A percentile compares a stretch with the other conserved stretches of the same genome.
phyloP scores from a whole-genome alignment of 2,888 invertebrate species.

The Parnassius mnemosyne region DNA sequence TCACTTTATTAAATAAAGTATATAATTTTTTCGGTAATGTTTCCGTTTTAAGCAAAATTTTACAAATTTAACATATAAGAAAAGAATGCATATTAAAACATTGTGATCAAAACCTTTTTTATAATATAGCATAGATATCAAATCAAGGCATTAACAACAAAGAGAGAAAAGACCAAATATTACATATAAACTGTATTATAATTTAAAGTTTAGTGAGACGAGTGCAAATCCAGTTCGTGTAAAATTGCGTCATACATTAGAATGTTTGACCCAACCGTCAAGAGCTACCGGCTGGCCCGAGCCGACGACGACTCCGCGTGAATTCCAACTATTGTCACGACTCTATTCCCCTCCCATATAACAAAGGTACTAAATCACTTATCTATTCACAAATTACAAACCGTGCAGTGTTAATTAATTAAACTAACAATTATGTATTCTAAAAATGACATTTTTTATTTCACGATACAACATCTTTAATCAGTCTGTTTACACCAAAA shows the following conservation, averaged over 20 bases:
- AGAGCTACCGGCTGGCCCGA: constrained; percentile 36
- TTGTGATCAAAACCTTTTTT: too few species aligned
- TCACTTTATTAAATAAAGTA: background rate
- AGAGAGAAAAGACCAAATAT: background rate
- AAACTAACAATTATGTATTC: background rate
- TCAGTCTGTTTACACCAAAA: too few species aligned
- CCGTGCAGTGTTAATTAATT: background rate
- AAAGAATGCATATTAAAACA: too few species aligned
- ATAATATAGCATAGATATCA: too few species aligned
- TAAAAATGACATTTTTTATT: background rate
- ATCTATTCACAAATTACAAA: constrained; percentile 26
- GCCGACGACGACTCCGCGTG: constrained; percentile 53
- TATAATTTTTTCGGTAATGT: constrained; percentile 7
- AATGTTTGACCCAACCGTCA: constrained; percentile 69
- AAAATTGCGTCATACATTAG: constrained; percentile 73
- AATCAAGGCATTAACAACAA: too few species aligned
- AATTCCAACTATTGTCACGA: constrained; percentile 69
- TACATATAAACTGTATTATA: constrained; percentile 31
- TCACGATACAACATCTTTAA: background rate
- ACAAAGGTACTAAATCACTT: constrained; percentile 32
- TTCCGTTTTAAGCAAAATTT: too few species aligned
- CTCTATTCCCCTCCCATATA: constrained; percentile 34
- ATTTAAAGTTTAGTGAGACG: constrained; percentile 58
- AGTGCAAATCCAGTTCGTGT: constrained; percentile 70
- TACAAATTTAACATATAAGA: too few species aligned